Evolutionary conservation across 2,113 vertebrate genomes (phyloP), one percentile per base, ranked within the genome.

Genomic region (Urocynchramus pylzowi): DNA sequence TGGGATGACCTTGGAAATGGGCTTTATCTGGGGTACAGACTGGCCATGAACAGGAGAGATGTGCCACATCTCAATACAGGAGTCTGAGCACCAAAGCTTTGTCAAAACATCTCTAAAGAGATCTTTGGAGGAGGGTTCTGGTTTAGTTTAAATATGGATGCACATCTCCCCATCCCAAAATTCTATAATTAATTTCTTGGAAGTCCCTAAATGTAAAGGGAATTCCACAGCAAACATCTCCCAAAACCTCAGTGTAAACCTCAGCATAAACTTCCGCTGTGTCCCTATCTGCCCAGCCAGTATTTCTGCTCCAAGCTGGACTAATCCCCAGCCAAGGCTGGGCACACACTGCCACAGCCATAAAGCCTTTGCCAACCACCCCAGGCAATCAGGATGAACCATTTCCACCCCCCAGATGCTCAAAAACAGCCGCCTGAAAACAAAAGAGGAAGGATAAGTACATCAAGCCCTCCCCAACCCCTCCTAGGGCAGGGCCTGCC

Each of bases 61-160:
- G 1, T 3, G 22, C 1, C 10, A 28, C 28, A 27, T 6, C 61
- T 45, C 23, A 1, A 14, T 1, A 7, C 0, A 18, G 13, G 22
- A 56, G 35, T 30, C 35, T 3, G 42, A 78, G 52, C 52, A 47
- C 17, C 31, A 60, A 64, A 68, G 30, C 27, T 50, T 45, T 30
- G 28, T 3, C 27, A 47, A 56, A 86, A 61, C 28, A 14, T 8
- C 26, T 28, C 75, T 20, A 7, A 28, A 60, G 7, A 16, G 5
- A 33, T 1, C 63, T 57, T 21, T 5, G 10, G 24, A 76, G n/a
- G 33, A 47, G 22, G 11, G 4, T 27, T 30, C 35, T 39, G 27
- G 4, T 56, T 76, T 30, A 30, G 30, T 33, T 35, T 15, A 41
- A 64, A 56, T 3, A 20, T 0, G 5, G 68, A 77, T 45, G 54